Conservation (phyloP, 1,140 invertebrate genomes). For the Hycleus cichorii region DNA sequence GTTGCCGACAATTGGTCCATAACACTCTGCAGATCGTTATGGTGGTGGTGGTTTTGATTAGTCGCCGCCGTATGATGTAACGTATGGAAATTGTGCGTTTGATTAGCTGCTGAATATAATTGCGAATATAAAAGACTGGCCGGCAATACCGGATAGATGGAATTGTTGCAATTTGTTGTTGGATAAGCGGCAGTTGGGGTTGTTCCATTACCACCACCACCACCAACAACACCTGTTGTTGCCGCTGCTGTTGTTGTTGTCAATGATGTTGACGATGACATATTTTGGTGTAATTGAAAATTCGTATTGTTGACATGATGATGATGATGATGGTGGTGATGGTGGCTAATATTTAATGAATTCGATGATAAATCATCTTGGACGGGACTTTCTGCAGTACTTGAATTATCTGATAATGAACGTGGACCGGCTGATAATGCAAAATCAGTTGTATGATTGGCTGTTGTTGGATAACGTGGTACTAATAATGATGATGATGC, state of each 20-base stretch:
- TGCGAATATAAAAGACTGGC: constrained; percentile 76
- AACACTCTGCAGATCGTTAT: constrained; percentile 59
- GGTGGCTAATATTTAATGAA: constrained; percentile 12
- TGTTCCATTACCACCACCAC: too few species aligned
- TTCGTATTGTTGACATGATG: constrained; percentile 59
- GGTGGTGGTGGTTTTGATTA: constrained; percentile 45
- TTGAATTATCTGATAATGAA: constrained; percentile 71
- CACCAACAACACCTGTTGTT: too few species aligned
- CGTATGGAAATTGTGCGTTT: constrained; percentile 66
- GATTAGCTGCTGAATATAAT: constrained; percentile 69
- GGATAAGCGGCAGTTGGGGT: constrained; percentile 34
- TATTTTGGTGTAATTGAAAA: constrained; percentile 51
- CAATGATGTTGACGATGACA: constrained; percentile 35
- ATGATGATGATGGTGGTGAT: constrained; percentile 12
- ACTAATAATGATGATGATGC: constrained; percentile 43
- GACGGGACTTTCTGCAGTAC: constrained; percentile 71
- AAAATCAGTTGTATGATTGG: constrained; percentile 39
- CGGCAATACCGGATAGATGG: constrained; percentile 64
- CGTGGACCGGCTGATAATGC: constrained; percentile 49
- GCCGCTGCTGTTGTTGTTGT: constrained; percentile 1
- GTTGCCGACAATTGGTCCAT: constrained; percentile 65
- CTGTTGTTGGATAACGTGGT: constrained; percentile 48
- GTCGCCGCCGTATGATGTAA: constrained; percentile 44
- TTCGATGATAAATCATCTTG: constrained; percentile 60
- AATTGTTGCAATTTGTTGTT: constrained; percentile 55